Evolutionary conservation across 2,888 invertebrate species (phyloP), one percentile per base, ranked within the genome.

Genomic region (Drosophila yooni): DNA sequence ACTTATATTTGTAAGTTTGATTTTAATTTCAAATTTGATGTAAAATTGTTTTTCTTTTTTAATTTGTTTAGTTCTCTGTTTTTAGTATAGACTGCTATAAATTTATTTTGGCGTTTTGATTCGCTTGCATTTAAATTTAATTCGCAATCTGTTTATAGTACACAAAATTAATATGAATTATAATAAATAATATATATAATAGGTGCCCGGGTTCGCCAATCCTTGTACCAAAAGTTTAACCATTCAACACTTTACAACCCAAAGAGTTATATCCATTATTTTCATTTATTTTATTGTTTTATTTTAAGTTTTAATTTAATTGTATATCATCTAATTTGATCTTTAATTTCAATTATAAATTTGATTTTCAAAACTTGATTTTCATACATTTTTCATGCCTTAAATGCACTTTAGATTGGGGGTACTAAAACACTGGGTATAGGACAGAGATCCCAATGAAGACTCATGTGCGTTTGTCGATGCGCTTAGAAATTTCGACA

Each of bases 401-500:
- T 4, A 34, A 25, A 34, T 25, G 1, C 5, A 25, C 34, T 36
- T 18, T 33, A 7, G 15, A 25, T 25, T 15, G 25, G 46, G 25
- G 13, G 15, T 4, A 25, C 15, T 25, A 0, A 8, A 25, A 46
- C 3, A 27, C 25, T 27, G 54, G 27, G 54, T 54, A 38, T 36
- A 36, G 25, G 6, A 18, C 6, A 7, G 36, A 46, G 13, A 31
- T 29, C 38, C 18, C 6, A 57, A 33, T 33, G 3, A 33, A 33
- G 48, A 36, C 27, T 63, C 38, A 18, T 64, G 63, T 63, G 51
- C 58, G 62, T 46, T 63, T 59, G 62, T 64, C 66, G 62, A 52
- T 73, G 69, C 59, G 61, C 65, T 79, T 51, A 46, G 61, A 57
- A 56, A 50, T 59, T 57, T 33, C 76, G 61, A 66, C 66, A 58